Evolutionary conservation across 2,888 invertebrate genomes (phyloP), one percentile per base, ranked within the genome.

Genomic region (Nephrotoma flavescens): DNA sequence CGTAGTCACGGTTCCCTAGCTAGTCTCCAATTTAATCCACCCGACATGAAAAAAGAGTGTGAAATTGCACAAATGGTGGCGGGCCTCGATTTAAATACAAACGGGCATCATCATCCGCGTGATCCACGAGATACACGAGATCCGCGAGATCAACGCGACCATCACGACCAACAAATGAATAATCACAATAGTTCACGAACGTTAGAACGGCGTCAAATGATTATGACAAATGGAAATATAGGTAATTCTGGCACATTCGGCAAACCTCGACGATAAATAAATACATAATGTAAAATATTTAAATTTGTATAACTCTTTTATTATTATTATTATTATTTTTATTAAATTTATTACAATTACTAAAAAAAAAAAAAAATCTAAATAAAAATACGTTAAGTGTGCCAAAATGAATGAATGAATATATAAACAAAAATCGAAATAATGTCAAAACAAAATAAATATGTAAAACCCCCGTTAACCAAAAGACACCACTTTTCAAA

Each of bases 11-110:
- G 97, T 87, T 97, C 97, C 87, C 93, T 98, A 90, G 97, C 97
- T 88, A 97, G 97, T 90, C 92, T 98, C 88, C 97, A 97, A 91
- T 97, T 97, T 92, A 96, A 96, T 89, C 95, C 95, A 88, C 96
- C 96, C 88, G 96, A 96, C 90, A 93, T 96, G 90, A 97, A 97
- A 91, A 97, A 97, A 90, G 97, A 97, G 91, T 93, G 97, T 3
- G 97, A 97, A 92, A 97, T 97, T 89, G 96, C 97, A 92, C 97
- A 97, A 92, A 94, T 97, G 94, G 96, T 97, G 88, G 96, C 97
- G n/a, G 97, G 97, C 31, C 92, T 97, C 89, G 97, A 96, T 90
- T 93, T 97, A 86, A 95, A 95, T 85, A 31, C 71, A 9, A 96
- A 96, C 0, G 96, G 96, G 95, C 95, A 88, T 91, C 42, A 44